Conservation (phyloP, 2,888 invertebrate genomes). For the Conus canariensis region DNA sequence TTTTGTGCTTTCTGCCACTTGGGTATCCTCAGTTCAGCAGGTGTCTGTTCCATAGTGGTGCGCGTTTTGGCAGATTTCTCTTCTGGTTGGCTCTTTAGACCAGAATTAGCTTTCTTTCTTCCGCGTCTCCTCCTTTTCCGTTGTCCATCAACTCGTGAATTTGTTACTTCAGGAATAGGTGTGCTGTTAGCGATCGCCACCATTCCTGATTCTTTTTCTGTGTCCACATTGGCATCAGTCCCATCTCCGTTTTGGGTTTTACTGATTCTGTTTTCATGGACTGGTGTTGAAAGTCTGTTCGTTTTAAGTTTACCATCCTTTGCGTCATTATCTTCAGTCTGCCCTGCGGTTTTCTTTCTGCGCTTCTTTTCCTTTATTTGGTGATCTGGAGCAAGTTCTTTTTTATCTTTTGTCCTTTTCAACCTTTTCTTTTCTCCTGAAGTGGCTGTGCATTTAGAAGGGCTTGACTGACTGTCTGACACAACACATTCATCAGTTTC, state of each 20-base stretch:
- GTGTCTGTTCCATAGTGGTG: not conserved
- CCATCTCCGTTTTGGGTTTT: not conserved
- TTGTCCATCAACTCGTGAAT: not conserved
- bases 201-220: not conserved
- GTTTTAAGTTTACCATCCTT: not conserved
- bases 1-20: constrained; percentile 27
- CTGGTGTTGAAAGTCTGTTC: not conserved
- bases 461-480: not conserved
- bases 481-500: not conserved
- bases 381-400: not conserved
- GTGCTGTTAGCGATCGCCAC: not conserved
- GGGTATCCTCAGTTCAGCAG: constrained; percentile 19
- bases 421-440: not conserved
- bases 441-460: no score
- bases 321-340: not conserved
- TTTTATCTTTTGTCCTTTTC: not conserved
- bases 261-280: not conserved
- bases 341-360: not conserved
- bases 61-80: not conserved
- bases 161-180: not conserved
- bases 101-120: constrained; percentile 13
- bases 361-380: not conserved
- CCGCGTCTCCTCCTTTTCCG: constrained; percentile 1
- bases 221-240: not conserved
- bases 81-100: not conserved